These are phyloP conservation scores for Heliconius hermathena DNA, from an alignment of 1,140 invertebrate genomes.

Conservation along the genomic window DNA sequence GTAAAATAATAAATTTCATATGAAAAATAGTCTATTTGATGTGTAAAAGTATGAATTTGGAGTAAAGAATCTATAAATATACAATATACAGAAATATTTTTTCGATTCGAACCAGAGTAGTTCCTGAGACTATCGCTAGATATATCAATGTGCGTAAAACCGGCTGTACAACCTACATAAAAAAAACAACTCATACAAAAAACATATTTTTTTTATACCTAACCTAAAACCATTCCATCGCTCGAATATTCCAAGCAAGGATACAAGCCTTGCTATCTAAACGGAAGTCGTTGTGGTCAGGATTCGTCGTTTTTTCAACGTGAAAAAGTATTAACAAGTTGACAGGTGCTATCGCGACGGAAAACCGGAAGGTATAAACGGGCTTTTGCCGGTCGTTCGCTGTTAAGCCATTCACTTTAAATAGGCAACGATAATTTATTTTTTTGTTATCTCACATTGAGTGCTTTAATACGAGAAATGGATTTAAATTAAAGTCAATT, in stretches of 20 bases:
- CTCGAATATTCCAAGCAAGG: constrained; percentile 1
- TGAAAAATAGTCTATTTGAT: too few species aligned
- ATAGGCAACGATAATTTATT: constrained; percentile 11
- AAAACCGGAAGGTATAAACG: constrained; percentile 16
- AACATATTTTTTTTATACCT: not conserved
- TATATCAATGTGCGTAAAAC: too few species aligned
- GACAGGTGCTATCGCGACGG: constrained; percentile 15
- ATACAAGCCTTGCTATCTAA: constrained; percentile 21
- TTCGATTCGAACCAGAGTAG: too few species aligned
- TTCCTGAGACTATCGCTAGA: too few species aligned
- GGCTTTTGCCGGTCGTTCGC: constrained; percentile 18
- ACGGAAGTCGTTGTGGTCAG: constrained; percentile 15
- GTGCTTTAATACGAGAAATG: not conserved
- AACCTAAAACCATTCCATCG: not conserved
- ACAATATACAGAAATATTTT: too few species aligned
- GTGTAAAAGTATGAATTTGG: too few species aligned
- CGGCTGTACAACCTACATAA: too few species aligned
- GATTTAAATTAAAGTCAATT: not conserved
- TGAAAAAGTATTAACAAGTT: constrained; percentile 22
- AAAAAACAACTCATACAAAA: not conserved
- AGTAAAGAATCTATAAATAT: too few species aligned
- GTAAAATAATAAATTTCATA: too few species aligned
- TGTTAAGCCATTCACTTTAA: constrained; percentile 17
- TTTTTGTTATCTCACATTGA: constrained; percentile 11
- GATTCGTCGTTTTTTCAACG: not conserved